A percentile compares a stretch with the other conserved stretches of the same genome.
These are phyloP conservation scores for Lineus longissimus DNA, from an alignment of 1,140 invertebrate genomes.

Conservation along the genomic window DNA sequence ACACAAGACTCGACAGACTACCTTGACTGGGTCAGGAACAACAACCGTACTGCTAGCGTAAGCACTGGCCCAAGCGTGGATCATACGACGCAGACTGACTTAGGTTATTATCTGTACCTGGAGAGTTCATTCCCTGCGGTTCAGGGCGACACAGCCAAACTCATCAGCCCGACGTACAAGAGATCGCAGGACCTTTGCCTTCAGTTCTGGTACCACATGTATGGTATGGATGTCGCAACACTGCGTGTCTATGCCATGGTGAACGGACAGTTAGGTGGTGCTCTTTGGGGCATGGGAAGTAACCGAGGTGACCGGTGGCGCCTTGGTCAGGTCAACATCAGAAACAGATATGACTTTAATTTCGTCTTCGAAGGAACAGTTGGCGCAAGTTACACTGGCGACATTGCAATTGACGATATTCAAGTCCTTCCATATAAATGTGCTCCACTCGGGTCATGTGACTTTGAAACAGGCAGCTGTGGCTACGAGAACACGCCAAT, in stretches of 20 bases:
- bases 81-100: slow-evolving; percentile 1
- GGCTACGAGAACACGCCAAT: slow-evolving; percentile 25
- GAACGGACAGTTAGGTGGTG: too few species aligned
- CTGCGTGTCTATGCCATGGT: too few species aligned
- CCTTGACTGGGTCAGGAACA: slow-evolving; percentile 6
- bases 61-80: slow-evolving; percentile 14
- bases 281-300: too few species aligned
- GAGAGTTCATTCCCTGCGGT: slow-evolving; percentile 17
- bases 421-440: slow-evolving; percentile 17
- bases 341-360: slow-evolving; percentile 34
- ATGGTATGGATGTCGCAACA: slow-evolving; percentile 53
- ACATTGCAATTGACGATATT: slow-evolving; percentile 24
- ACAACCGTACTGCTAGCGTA: neutral
- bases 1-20: neutral
- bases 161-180: neutral
- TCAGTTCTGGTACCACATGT: slow-evolving; percentile 74
- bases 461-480: slow-evolving; percentile 32
- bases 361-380: slow-evolving; percentile 49
- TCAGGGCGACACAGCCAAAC: slow-evolving; percentile 35
- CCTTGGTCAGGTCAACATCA: slow-evolving; percentile 21
- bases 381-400: slow-evolving; percentile 13
- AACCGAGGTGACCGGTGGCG: slow-evolving; percentile 26
- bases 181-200: slow-evolving; percentile 26
- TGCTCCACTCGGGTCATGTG: slow-evolving; percentile 27
- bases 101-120: slow-evolving; percentile 25